A percentile compares a stretch with the other conserved stretches of the same genome.
These are phyloP conservation scores for Ibycter americanus DNA, from an alignment of 2,797 vertebrate genomes.

Conservation along the genomic window DNA sequence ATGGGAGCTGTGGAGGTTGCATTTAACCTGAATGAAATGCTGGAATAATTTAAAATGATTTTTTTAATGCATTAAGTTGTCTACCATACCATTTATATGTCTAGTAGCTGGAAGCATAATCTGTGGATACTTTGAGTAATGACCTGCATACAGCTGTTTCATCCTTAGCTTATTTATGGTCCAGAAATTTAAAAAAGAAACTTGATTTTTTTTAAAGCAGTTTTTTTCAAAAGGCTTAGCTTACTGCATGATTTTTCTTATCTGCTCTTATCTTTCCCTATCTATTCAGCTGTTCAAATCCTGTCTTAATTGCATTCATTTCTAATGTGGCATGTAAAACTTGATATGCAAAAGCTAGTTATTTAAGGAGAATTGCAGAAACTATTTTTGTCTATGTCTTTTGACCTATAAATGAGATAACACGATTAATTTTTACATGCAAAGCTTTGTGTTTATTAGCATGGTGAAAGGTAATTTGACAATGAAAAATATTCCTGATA, in stretches of 20 bases:
- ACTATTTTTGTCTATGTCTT: constrained; percentile 55
- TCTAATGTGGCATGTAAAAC: constrained; percentile 21
- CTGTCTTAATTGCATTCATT: constrained; percentile 16
- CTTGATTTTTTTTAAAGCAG: neutral
- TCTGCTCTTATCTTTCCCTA: neutral
- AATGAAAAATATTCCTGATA: constrained; percentile 29
- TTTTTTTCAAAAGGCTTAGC: neutral
- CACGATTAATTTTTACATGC: neutral
- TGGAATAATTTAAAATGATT: neutral
- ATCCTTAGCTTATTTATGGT: neutral
- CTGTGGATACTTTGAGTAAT: neutral
- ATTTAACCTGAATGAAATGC: neutral
- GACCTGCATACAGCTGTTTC: neutral
- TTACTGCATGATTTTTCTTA: neutral
- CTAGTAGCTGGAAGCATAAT: neutral
- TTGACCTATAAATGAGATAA: constrained; percentile 56
- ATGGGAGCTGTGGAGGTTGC: neutral
- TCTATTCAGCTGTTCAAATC: constrained; percentile 29
- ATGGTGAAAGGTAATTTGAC: constrained; percentile 31
- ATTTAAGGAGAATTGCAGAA: constrained; percentile 42
- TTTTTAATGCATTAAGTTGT: neutral
- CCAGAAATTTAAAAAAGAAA: neutral
- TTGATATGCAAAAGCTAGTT: constrained; percentile 33
- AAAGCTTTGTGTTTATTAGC: constrained; percentile 30
- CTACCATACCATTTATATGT: fast-evolving